Conservation (phyloP, 2,888 invertebrate genomes). For the Ametastegia equiseti region DNA sequence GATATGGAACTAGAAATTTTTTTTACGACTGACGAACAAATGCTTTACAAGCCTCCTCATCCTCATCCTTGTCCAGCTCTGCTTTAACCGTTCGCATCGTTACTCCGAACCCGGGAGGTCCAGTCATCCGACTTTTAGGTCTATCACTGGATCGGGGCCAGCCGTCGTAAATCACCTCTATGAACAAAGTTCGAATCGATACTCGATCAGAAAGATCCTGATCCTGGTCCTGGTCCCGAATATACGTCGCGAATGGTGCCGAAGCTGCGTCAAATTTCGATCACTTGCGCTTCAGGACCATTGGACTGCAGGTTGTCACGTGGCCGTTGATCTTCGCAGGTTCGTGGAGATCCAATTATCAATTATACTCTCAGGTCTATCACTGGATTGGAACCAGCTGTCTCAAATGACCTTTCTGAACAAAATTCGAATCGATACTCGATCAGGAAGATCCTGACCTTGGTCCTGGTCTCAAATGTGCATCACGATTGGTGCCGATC, state of each 20-base stretch:
- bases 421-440: conserved; percentile 12
- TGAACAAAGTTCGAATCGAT: conserved; percentile 16
- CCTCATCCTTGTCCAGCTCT: too few relatives aligned
- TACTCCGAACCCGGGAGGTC: conserved; percentile 38
- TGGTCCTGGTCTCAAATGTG: too few relatives aligned
- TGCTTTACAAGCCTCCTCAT: conserved; percentile 55
- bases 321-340: too few relatives aligned
- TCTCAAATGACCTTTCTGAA: conserved; percentile 32
- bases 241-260: too few relatives aligned
- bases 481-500: too few relatives aligned
- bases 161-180: conserved; percentile 38
- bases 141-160: conserved; percentile 9
- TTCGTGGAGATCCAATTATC: conserved; percentile 17
- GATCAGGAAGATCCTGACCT: too few relatives aligned
- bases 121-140: conserved; percentile 4
- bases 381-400: conserved; percentile 1
- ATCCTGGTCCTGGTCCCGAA: too few relatives aligned
- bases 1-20: conserved; percentile 52
- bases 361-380: conserved; percentile 19
- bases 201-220: too few relatives aligned
- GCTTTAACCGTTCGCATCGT: conserved; percentile 25
- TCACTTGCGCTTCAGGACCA: too few relatives aligned
- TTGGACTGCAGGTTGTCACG: too few relatives aligned
- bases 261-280: too few relatives aligned
- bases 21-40: conserved; percentile 62